phyloP scores from a whole-genome alignment of 2,797 vertebrate genomes.

The Typhlichthys subterraneus region DNA sequence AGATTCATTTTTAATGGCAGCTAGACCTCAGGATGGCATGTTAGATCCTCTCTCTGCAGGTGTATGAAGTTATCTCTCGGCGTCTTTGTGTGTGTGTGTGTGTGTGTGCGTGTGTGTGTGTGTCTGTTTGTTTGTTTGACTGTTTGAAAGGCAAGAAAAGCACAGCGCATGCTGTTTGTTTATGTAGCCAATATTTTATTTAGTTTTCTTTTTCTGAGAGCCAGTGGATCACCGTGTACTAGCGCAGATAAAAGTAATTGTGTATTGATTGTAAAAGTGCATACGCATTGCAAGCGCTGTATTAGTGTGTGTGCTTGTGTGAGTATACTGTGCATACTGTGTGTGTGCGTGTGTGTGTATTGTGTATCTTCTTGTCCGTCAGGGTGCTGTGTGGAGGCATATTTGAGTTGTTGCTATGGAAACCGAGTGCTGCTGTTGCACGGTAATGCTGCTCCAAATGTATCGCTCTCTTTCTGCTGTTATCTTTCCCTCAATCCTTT shows the following conservation, averaged over 20 bases:
- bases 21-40: constrained; percentile 7
- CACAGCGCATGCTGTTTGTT: constrained; percentile 28
- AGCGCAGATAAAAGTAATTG: constrained; percentile 48
- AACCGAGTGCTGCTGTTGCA: constrained; percentile 74
- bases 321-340: not conserved
- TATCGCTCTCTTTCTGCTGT: constrained; percentile 45
- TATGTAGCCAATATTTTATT: constrained; percentile 36
- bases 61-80: not conserved
- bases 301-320: constrained; percentile 7
- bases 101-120: constrained; percentile 12
- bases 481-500: constrained; percentile 34
- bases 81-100: constrained; percentile 16
- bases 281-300: constrained; percentile 24
- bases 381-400: constrained; percentile 63
- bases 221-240: constrained; percentile 2
- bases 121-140: constrained; percentile 15
- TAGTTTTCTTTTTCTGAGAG: constrained; percentile 20
- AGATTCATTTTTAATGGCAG: constrained; percentile 61
- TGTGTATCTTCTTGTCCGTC: constrained; percentile 66
- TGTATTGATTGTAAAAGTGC: constrained; percentile 42
- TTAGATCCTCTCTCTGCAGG: too few species aligned
- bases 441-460: constrained; percentile 56
- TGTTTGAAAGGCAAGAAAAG: not conserved
- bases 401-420: constrained; percentile 84
- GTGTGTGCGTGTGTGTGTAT: constrained; percentile 17